Conservation (phyloP, 2,113 vertebrate species). For the Stictonetta naevosa region DNA sequence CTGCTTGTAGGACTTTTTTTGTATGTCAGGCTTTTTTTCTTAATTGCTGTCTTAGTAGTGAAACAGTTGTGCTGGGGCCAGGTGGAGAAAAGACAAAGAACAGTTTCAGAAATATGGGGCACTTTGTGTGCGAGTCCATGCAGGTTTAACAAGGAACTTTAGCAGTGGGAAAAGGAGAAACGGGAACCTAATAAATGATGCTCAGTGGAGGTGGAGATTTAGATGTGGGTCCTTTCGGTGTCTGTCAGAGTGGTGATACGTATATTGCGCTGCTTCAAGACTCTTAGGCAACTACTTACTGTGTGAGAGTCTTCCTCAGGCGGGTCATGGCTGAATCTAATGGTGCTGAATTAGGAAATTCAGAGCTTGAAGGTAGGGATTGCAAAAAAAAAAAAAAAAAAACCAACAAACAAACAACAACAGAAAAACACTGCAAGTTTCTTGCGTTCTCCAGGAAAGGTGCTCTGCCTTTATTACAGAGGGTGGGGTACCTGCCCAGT, state of each 20-base stretch:
- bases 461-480: neutral
- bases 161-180: neutral
- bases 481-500: neutral
- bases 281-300: neutral
- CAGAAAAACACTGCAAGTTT: neutral
- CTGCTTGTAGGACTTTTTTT: neutral
- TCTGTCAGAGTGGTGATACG: neutral
- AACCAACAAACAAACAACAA: too few species aligned
- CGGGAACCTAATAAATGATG: neutral
- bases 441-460: neutral
- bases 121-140: neutral
- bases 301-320: neutral
- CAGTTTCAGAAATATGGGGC: fast-evolving
- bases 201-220: neutral
- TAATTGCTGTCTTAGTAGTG: neutral
- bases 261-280: neutral
- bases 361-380: neutral
- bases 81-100: neutral
- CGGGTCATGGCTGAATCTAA: neutral
- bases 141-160: neutral
- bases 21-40: neutral
- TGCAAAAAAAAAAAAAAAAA: neutral
- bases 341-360: neutral
- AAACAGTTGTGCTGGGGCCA: neutral
- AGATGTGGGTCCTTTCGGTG: neutral